Evolutionary conservation across 2,797 vertebrate genomes (phyloP).

Genomic region (Hapalemur alaotrensis): DNA sequence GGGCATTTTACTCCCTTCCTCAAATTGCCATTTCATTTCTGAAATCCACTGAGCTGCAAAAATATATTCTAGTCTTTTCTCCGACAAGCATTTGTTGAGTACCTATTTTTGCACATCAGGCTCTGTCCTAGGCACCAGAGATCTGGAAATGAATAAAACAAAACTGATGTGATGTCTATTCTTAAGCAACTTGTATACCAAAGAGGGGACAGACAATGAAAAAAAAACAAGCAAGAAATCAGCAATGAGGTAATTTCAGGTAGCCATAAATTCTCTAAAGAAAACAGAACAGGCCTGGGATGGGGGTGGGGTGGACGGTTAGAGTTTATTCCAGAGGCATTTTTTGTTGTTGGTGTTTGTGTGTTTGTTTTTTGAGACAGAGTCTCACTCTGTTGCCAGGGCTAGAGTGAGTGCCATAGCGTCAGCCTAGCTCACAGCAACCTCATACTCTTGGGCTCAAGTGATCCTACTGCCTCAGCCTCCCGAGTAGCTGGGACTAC

Average conservation of each 20-base stretch:
- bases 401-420: too few relatives aligned
- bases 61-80: not conserved
- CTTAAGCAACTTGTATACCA: not conserved
- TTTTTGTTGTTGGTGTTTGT: too few relatives aligned
- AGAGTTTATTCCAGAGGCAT: not conserved
- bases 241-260: not conserved
- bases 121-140: not conserved
- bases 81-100: not conserved
- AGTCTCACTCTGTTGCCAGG: too few relatives aligned
- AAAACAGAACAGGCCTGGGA: not conserved
- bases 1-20: not conserved
- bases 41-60: not conserved
- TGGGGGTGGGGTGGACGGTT: rapidly evolving
- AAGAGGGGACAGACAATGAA: not conserved
- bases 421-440: too few relatives aligned
- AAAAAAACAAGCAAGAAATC: not conserved
- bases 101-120: not conserved
- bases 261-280: not conserved
- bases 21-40: not conserved
- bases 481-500: too few relatives aligned
- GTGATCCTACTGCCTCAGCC: too few relatives aligned
- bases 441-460: too few relatives aligned
- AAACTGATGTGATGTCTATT: not conserved
- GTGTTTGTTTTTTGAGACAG: too few relatives aligned
- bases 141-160: not conserved